Evolutionary conservation across 2,113 vertebrate genomes (phyloP), one percentile per base, ranked within the genome.

Genomic region (Tachuris rubrigastra): DNA sequence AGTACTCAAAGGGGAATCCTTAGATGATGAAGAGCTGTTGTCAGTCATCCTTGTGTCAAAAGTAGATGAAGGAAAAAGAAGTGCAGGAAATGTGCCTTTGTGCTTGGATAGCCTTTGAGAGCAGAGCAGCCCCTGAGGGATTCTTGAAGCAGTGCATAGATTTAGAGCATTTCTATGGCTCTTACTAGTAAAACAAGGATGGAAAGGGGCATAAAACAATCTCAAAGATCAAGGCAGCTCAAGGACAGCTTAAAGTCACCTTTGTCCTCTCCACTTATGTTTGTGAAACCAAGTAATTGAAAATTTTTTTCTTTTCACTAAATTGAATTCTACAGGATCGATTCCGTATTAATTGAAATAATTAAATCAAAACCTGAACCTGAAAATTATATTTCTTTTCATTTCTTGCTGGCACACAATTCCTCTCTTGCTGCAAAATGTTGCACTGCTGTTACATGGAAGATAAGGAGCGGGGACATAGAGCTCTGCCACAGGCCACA

Each of bases 1-100:
- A 89, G 24, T 39, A 67, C 52, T 90, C 55, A n/a, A 77, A 89
- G 44, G 52, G 68, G 35, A 87, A 95, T 77, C 55, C 59, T 93
- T 55, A 65, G 42, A 69, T 73, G 63, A 67, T 84, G 39, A 90
- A 81, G 76, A 86, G 37, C 56, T 82, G 39, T 52, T 93, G 86
- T 55, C 76, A 81, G 23, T 81, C 68, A 72, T 71, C 24, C 35
- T 84, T 60, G 52, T 89, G 94, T 93, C 79, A 81, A 84, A 92
- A 95, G 80, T 8, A 84, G 91, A 95, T 86, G 55, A 95, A 93
- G 81, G 73, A 25, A 53, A 75, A 73, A 87, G 62, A 62, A 76
- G 33, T 4, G 18, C 33, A 78, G 80, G 50, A 97, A 95, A 76
- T 67, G 52, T 84, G 80, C 9, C 46, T 90, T 90, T 86, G 47